Conservation (phyloP, 2,113 vertebrate species). For the Melanerpes formicivorus region DNA sequence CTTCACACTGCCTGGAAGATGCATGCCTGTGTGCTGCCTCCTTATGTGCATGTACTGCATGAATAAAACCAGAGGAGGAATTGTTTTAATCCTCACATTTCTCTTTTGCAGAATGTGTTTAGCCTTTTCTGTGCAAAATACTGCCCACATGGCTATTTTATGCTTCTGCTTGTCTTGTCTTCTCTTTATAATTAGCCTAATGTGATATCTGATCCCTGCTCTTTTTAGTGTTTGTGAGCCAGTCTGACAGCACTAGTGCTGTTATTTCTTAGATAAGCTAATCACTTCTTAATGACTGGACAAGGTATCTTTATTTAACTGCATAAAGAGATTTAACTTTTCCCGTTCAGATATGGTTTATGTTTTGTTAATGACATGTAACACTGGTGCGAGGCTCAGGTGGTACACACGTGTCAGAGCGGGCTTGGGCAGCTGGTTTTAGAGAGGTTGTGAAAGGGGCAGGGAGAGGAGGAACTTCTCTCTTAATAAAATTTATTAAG, state of each 20-base stretch:
- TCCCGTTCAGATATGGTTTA: slow-evolving; percentile 40
- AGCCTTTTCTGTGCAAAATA: slow-evolving; percentile 33
- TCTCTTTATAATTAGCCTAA: slow-evolving; percentile 58
- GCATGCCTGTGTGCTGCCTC: rapidly evolving
- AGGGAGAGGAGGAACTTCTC: neutral
- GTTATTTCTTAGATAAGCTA: slow-evolving; percentile 60
- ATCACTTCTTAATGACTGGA: slow-evolving; percentile 64
- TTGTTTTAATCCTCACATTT: neutral
- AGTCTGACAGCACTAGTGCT: slow-evolving; percentile 32
- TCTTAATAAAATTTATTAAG: slow-evolving; percentile 31
- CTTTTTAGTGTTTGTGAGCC: slow-evolving; percentile 47
- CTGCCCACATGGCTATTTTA: slow-evolving; percentile 36
- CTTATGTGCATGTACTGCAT: rapidly evolving
- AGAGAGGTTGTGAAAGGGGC: neutral
- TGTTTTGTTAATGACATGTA: slow-evolving; percentile 35
- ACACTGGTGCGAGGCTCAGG: neutral
- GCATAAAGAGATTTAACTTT: slow-evolving; percentile 61
- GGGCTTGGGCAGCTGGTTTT: neutral
- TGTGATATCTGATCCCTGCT: slow-evolving; percentile 51
- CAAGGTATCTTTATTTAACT: slow-evolving; percentile 57
- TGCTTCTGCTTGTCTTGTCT: slow-evolving; percentile 35
- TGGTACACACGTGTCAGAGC: neutral
- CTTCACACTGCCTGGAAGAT: neutral
- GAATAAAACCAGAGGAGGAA: neutral
- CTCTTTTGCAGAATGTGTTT: neutral